Evolutionary conservation across 2,113 vertebrate genomes (phyloP).

Genomic region (Poeciliopsis occidentalis): DNA sequence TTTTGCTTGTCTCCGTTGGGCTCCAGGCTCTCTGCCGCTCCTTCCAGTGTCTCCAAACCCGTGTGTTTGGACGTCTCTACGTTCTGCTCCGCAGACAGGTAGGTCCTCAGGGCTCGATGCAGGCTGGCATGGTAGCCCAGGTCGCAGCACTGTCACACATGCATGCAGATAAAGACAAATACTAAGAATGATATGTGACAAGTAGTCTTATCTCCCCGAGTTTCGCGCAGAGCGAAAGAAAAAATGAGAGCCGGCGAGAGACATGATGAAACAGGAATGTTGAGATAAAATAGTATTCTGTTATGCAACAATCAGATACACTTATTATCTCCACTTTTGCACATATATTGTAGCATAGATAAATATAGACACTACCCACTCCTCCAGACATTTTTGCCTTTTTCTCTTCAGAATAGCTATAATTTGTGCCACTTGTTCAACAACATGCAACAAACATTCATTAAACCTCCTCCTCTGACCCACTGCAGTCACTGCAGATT

Average conservation of each 20-base stretch:
- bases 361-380: background rate
- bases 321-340: too few species aligned
- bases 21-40: slow-evolving; percentile 92
- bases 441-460: background rate
- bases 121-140: slow-evolving; percentile 97
- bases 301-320: too few species aligned
- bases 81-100: slow-evolving; percentile 95
- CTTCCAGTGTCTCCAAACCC: slow-evolving; percentile 92
- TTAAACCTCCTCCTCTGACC: too few species aligned
- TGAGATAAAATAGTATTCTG: background rate
- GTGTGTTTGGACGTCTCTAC: slow-evolving; percentile 94
- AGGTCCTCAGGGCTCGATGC: slow-evolving; percentile 92
- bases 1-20: slow-evolving; percentile 95
- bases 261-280: background rate
- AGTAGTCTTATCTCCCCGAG: too few species aligned
- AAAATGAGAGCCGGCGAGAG: background rate
- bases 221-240: too few species aligned
- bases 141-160: slow-evolving; percentile 90
- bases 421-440: too few species aligned
- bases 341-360: too few species aligned
- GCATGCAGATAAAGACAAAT: background rate
- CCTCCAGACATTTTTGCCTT: background rate
- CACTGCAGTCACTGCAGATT: background rate
- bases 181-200: background rate
- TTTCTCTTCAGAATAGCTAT: too few species aligned